phyloP scores from a whole-genome alignment of 2,797 vertebrate species.

The Anas georgica region DNA sequence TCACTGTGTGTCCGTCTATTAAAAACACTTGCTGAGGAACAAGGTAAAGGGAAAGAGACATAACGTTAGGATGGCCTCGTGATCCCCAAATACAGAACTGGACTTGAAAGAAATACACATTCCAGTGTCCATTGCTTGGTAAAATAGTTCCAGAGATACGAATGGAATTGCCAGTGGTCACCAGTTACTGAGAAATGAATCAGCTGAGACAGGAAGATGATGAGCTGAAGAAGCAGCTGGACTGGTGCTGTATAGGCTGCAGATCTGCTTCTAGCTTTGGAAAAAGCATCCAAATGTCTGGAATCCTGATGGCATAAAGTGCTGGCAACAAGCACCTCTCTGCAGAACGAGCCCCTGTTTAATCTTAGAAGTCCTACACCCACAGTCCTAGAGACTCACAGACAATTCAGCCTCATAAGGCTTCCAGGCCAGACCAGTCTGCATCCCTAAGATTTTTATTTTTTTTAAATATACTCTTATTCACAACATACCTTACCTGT shows the following conservation, averaged over 20 bases:
- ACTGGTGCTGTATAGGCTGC: not conserved
- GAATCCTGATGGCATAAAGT: not conserved
- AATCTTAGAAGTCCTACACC: not conserved
- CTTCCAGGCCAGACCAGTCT: not conserved
- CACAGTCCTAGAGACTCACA: not conserved
- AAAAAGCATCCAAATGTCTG: not conserved
- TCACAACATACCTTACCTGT: not conserved
- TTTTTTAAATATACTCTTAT: not conserved
- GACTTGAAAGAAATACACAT: not conserved
- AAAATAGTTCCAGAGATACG: not conserved
- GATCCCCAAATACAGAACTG: not conserved
- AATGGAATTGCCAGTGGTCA: not conserved
- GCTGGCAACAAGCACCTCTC: not conserved
- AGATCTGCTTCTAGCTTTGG: not conserved
- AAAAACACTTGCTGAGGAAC: not conserved
- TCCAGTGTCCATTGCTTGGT: not conserved
- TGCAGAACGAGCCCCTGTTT: not conserved
- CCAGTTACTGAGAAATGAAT: not conserved
- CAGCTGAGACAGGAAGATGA: not conserved
- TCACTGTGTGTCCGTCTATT: not conserved
- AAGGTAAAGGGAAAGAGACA: not conserved
- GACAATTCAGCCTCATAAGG: not conserved
- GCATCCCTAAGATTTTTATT: not conserved
- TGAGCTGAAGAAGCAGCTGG: not conserved
- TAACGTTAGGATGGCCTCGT: not conserved